Evolutionary conservation across 2,797 vertebrate genomes (phyloP), one percentile per base, ranked within the genome.

Genomic region (Rhadinocentrus ornatus): DNA sequence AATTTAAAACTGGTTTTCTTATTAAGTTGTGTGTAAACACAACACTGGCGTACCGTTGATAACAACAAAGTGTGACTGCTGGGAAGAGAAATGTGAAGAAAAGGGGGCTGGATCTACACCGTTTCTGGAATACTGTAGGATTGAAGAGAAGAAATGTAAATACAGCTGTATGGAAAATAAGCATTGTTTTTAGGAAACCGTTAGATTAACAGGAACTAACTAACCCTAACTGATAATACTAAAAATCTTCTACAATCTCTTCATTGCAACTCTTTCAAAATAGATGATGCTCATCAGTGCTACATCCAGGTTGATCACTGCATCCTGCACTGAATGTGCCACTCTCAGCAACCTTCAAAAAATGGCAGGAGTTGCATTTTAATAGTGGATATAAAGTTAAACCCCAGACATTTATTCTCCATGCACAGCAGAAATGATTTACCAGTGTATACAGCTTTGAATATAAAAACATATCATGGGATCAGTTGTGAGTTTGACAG

Each of bases 341-440:
- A 16, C 4, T 62, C 59, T 62, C 59, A 62, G 68, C 3, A 56
- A n/a, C 52, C 68, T 46, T 9, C 29, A 15, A 46, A 22, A 69
- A 48, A 46, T 56, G 4, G 41, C 22, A 20, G 60, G 7, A 52
- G 60, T 44, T 44, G 48, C 20, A 3, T 37, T 37, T 65, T 69
- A 29, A 39, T 31, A 24, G 39, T 0, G 22, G 18, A 48, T 16
- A 15, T 54, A 5, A 53, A 52, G 59, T 61, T 39, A 48, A 56
- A 57, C 54, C 53, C 32, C 20, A 52, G 44, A 34, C 0, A 0
- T 18, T 52, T 39, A 13, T 46, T 63, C 41, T 53, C 12, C 15
- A 32, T 1, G 29, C 27, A 71, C 59, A 62, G 27, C 53, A 34
- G 56, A 69, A 58, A 65, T 62, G n/a, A 50, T 46, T 27, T 46